Conservation (phyloP, 2,888 invertebrate genomes). For the Limnephilus rhombicus region DNA sequence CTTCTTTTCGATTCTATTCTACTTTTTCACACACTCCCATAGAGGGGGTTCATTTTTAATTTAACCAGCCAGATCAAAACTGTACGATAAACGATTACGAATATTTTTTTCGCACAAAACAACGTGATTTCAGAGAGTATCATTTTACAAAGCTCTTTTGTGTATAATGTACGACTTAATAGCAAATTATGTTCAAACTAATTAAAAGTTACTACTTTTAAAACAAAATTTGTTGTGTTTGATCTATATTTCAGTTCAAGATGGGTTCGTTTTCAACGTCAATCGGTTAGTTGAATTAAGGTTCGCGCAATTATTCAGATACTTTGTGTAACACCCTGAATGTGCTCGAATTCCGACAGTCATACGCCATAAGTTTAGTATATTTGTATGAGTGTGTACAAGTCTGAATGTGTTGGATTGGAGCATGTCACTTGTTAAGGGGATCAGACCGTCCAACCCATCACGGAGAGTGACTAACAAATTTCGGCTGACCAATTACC, state of each 20-base stretch:
- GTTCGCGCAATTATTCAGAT: not conserved
- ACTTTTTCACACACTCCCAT: not conserved
- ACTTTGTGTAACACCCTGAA: slow-evolving; percentile 11
- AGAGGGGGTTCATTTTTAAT: slow-evolving; percentile 10
- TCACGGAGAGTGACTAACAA: slow-evolving; percentile 65
- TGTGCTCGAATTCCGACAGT: not conserved
- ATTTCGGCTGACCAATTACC: slow-evolving; percentile 64
- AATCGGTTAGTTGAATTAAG: slow-evolving; percentile 28
- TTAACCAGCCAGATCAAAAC: not conserved
- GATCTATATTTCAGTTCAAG: not conserved
- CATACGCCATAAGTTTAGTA: slow-evolving; percentile 10
- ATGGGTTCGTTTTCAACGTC: not conserved
- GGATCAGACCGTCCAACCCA: slow-evolving; percentile 59
- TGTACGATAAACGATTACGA: not conserved
- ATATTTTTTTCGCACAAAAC: not conserved
- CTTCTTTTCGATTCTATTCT: slow-evolving; percentile 2
- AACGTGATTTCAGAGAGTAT: not conserved
- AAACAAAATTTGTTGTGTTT: not conserved
- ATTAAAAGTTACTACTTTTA: not conserved
- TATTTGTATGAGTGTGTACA: slow-evolving; percentile 17
- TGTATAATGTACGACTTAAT: not conserved
- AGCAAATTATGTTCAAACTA: not conserved
- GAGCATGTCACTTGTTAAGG: slow-evolving; percentile 63
- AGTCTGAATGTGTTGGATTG: slow-evolving; percentile 14
- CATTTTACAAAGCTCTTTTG: not conserved